phyloP scores from a whole-genome alignment of 2,113 vertebrate genomes.

The Megaceryle maxima region DNA sequence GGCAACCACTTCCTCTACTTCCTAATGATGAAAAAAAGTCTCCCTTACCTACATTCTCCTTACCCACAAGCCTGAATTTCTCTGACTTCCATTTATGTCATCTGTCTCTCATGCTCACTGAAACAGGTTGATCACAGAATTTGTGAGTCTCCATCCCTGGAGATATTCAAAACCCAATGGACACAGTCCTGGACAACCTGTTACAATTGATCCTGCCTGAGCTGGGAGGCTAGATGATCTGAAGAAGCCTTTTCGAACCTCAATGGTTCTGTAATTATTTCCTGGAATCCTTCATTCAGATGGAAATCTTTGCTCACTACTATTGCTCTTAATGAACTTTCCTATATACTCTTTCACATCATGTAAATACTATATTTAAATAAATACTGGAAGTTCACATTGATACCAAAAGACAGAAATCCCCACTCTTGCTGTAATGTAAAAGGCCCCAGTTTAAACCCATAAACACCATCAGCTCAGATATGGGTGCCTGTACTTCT shows the following conservation, averaged over 20 bases:
- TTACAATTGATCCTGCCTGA: neutral
- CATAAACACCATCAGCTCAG: neutral
- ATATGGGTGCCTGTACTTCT: neutral
- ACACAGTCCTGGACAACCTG: neutral
- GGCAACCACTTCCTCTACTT: neutral
- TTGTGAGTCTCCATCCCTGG: neutral
- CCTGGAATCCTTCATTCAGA: neutral
- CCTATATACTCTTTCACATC: neutral
- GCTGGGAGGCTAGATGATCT: neutral
- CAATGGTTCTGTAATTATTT: neutral
- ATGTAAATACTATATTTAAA: neutral
- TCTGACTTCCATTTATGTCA: neutral
- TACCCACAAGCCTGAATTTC: neutral
- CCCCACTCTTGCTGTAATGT: neutral
- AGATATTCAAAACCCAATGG: neutral
- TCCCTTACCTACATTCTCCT: neutral
- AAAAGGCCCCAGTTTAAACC: neutral
- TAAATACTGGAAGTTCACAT: neutral
- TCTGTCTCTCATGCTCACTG: neutral
- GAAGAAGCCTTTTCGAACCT: neutral
- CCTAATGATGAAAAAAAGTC: neutral
- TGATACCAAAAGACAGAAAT: neutral
- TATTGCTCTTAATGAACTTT: neutral
- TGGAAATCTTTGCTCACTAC: neutral
- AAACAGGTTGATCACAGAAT: neutral